Conservation (phyloP, 1,140 invertebrate genomes). For the Euwallacea fornicatus region DNA sequence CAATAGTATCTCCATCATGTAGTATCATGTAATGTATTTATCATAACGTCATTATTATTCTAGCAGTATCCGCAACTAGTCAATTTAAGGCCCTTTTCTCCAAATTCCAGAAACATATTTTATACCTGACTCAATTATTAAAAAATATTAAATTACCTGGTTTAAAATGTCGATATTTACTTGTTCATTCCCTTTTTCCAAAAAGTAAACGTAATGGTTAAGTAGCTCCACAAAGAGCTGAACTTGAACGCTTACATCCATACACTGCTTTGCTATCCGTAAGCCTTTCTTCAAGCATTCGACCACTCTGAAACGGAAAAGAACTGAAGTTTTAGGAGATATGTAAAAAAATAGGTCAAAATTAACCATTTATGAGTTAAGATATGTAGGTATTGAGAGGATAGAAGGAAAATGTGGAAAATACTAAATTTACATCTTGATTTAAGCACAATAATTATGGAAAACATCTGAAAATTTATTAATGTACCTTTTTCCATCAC, state of each 20-base stretch:
- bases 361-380: too few relatives aligned
- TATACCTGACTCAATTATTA: neutral
- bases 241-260: slow-evolving; percentile 96
- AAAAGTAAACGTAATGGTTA: slow-evolving; percentile 93
- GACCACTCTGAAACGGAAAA: slow-evolving; percentile 61
- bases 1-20: too few relatives aligned
- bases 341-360: too few relatives aligned
- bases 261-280: slow-evolving; percentile 93
- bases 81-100: neutral
- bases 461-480: neutral
- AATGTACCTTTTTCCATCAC: slow-evolving; percentile 71
- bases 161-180: slow-evolving; percentile 55
- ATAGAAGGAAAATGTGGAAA: too few relatives aligned
- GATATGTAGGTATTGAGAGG: too few relatives aligned
- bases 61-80: neutral
- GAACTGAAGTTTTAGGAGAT: neutral
- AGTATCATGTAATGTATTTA: neutral
- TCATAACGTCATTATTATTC: neutral
- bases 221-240: slow-evolving; percentile 94
- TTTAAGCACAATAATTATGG: too few relatives aligned
- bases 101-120: neutral
- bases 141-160: slow-evolving; percentile 21
- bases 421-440: too few relatives aligned
- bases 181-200: slow-evolving; percentile 87
- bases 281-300: slow-evolving; percentile 96